Conservation (phyloP, 1,140 invertebrate species). For the Eupristina koningsbergeri region DNA sequence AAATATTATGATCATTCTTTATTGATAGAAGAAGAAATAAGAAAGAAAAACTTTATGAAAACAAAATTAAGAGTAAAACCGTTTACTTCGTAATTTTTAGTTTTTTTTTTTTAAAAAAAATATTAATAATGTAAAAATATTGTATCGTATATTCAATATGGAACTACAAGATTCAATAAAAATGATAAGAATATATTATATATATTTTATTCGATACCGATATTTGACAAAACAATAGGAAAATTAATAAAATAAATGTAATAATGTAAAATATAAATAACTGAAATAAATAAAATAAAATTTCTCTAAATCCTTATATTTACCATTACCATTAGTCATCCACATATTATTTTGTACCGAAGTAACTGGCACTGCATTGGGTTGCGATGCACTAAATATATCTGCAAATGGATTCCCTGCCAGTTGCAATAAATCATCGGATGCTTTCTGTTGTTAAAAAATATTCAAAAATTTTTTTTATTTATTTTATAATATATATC, state of each 20-base stretch:
- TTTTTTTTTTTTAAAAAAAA: too few relatives aligned
- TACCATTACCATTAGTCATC: constrained; percentile 81
- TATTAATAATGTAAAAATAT: too few relatives aligned
- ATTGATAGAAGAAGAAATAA: too few relatives aligned
- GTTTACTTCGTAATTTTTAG: too few relatives aligned
- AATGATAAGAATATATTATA: neutral
- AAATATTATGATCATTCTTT: neutral
- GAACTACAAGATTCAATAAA: too few relatives aligned
- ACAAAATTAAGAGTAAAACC: too few relatives aligned
- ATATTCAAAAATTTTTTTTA: neutral
- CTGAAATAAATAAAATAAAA: constrained; percentile 55
- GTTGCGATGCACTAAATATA: constrained; percentile 80
- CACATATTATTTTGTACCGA: constrained; percentile 76
- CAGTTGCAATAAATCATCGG: constrained; percentile 90
- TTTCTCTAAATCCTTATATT: constrained; percentile 56
- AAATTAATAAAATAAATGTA: constrained; percentile 55
- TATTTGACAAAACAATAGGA: constrained; percentile 5
- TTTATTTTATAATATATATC: too few relatives aligned
- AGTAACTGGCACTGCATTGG: constrained; percentile 65
- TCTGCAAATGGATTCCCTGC: constrained; percentile 92
- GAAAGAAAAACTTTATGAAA: too few relatives aligned
- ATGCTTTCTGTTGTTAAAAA: constrained; percentile 77
- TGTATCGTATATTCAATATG: too few relatives aligned
- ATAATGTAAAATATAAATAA: too few relatives aligned
- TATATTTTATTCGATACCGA: neutral